phyloP scores from a whole-genome alignment of 2,797 vertebrate species.

The Falco columbarius region DNA sequence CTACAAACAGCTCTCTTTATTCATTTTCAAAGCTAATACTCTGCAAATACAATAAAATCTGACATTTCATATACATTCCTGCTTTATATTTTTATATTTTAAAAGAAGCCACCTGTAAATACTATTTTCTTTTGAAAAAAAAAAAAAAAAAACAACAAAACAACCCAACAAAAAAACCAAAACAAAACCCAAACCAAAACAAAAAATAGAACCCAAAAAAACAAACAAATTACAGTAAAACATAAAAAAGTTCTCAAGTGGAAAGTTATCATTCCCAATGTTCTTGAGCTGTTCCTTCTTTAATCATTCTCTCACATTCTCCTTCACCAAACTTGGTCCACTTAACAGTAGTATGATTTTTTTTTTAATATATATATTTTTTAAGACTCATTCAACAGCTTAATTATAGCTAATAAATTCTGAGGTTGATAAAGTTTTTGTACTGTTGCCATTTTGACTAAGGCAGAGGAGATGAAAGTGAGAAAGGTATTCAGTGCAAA shows the following conservation, averaged over 20 bases:
- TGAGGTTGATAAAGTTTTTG: slow-evolving; percentile 87
- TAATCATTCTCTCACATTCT: slow-evolving; percentile 77
- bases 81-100: slow-evolving; percentile 93
- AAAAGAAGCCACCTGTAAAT: slow-evolving; percentile 96
- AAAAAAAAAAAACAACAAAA: not conserved
- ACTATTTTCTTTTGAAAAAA: slow-evolving; percentile 94
- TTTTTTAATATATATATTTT: slow-evolving; percentile 24
- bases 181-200: not conserved
- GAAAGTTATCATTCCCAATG: slow-evolving; percentile 83
- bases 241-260: slow-evolving; percentile 91
- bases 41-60: slow-evolving; percentile 95
- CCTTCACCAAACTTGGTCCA: slow-evolving; percentile 86
- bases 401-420: slow-evolving; percentile 85
- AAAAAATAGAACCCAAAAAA: slow-evolving; percentile 18
- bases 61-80: slow-evolving; percentile 95
- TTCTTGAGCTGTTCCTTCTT: slow-evolving; percentile 81
- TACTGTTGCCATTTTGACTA: slow-evolving; percentile 83
- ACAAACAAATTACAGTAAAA: slow-evolving; percentile 89
- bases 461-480: slow-evolving; percentile 85
- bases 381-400: slow-evolving; percentile 90
- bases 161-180: not conserved
- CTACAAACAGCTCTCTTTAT: slow-evolving; percentile 91
- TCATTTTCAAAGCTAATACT: slow-evolving; percentile 92
- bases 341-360: slow-evolving; percentile 84
- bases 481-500: slow-evolving; percentile 88